Evolutionary conservation across 2,888 invertebrate genomes (phyloP), one percentile per base, ranked within the genome.

Genomic region (Panopea generosa): DNA sequence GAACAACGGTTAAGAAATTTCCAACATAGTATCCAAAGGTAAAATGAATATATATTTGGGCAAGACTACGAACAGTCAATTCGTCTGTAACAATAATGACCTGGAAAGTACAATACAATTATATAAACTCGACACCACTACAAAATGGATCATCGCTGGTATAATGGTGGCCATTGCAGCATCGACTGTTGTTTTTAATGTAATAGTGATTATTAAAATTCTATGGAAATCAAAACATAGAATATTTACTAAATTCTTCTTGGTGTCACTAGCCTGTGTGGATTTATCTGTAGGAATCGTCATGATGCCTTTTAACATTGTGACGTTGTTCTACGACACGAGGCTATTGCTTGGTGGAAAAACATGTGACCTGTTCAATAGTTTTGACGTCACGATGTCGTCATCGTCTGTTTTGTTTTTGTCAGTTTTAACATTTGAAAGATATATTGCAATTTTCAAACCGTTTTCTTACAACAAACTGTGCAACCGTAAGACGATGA

Each of bases 361-460:
- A 27, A 57, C 67, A 29, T 77, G 77, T 59, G 57, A 52, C n/a
- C 14, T 77, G 2, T 29, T 52, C 1, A 67, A 67, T 45, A 67
- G 62, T 52, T 20, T 53, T 11, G n/a, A n/a, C n/a, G n/a, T n/a
- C n/a, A n/a, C n/a, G n/a, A n/a, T n/a, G n/a, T n/a, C n/a, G n/a
- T n/a, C 71, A 16, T 26, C 62, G 14, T 77, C 77, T 2, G 63
- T 77, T 38, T 56, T 71, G 2, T 71, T 71, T 52, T 24, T 77
- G 1, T 56, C 61, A 1, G 49, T 61, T 18, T 27, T 77, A 11
- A 57, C 71, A 16, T 67, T 57, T 24, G 77, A 77, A 43, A 40
- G 77, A 0, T 67, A 61, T 18, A 59, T 77, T n/a, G 71, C 71
- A 14, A 43, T 77, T 18, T 67, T 62, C 24, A 43, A 63, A 24